phyloP scores from a whole-genome alignment of 2,113 vertebrate species.

The Empidonax alnorum region DNA sequence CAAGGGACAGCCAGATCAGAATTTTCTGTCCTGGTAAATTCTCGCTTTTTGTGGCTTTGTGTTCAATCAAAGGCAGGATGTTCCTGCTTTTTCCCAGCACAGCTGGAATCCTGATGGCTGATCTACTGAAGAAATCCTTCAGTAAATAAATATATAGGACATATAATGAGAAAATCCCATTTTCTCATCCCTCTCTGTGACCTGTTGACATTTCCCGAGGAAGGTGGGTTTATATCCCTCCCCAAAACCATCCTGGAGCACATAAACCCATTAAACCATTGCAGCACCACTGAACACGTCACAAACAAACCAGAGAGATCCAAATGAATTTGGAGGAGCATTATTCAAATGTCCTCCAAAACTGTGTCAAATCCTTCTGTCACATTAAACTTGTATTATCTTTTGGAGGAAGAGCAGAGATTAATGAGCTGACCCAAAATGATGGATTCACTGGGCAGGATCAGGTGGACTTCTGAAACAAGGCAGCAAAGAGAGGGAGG shows the following conservation, averaged over 20 bases:
- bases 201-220: not conserved
- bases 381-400: slow-evolving; percentile 50
- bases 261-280: not conserved
- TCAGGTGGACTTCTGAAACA: not conserved
- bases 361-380: not conserved
- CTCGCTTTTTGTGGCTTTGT: not conserved
- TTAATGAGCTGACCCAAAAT: slow-evolving; percentile 9
- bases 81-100: not conserved
- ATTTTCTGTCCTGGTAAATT: not conserved
- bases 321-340: not conserved
- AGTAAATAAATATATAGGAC: not conserved
- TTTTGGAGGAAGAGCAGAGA: slow-evolving; percentile 46
- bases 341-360: slow-evolving; percentile 10
- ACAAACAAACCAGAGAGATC: not conserved
- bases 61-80: too few species aligned
- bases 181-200: not conserved
- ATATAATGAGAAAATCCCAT: not conserved
- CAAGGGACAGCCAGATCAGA: not conserved
- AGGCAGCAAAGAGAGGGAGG: not conserved
- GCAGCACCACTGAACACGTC: not conserved
- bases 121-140: too few species aligned
- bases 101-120: not conserved
- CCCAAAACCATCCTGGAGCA: not conserved
- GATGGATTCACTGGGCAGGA: slow-evolving; percentile 27
- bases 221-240: not conserved